Conservation (phyloP, 2,113 vertebrate species). For the Hippoglossus stenolepis region DNA sequence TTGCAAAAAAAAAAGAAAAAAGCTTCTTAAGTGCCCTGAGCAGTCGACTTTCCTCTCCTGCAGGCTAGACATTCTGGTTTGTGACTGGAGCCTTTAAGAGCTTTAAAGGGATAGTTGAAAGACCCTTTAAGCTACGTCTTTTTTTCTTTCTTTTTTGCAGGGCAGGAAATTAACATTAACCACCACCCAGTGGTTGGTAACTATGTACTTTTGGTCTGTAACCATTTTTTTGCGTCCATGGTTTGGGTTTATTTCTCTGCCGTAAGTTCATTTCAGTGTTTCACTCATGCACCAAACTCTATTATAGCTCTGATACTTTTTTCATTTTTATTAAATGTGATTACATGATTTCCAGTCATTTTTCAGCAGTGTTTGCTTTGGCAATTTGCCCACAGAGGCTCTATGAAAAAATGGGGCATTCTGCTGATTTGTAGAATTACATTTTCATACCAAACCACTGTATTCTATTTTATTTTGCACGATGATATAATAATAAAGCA, state of each 20-base stretch:
- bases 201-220: slow-evolving; percentile 8
- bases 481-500: too few relatives aligned
- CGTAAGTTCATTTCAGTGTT: neutral
- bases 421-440: neutral
- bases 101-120: slow-evolving; percentile 36
- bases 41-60: slow-evolving; percentile 4
- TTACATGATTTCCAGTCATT: neutral
- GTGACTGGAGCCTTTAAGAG: slow-evolving; percentile 25
- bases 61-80: slow-evolving; percentile 38
- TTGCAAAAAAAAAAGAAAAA: neutral
- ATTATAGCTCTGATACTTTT: neutral
- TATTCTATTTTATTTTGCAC: neutral
- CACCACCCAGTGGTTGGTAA: neutral
- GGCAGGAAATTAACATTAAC: slow-evolving; percentile 38
- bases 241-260: neutral
- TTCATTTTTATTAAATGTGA: neutral
- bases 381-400: neutral
- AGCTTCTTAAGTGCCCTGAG: slow-evolving; percentile 10
- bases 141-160: slow-evolving; percentile 12
- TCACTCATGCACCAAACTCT: neutral
- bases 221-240: neutral
- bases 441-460: neutral
- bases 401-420: too few relatives aligned
- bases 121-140: neutral
- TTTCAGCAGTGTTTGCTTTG: neutral